A percentile compares a stretch with the other conserved stretches of the same genome.
Evolutionary conservation across 2,888 invertebrate genomes (phyloP).

Genomic region (Xestobium rufovillosum): DNA sequence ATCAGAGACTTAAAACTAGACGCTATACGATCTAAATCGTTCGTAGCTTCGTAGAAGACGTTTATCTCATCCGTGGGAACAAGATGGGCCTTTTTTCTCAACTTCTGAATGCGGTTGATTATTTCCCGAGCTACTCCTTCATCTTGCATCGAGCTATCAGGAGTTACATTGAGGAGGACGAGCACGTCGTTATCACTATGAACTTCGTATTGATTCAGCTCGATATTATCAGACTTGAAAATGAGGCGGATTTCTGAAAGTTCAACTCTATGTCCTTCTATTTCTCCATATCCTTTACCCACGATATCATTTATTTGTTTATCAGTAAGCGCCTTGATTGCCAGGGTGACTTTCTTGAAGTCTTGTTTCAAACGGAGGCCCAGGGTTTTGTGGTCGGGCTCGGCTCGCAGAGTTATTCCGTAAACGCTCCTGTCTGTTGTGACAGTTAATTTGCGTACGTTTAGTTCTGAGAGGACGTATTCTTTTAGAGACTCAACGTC

Average conservation of each 20-base stretch:
- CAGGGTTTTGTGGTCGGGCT: constrained; percentile 88
- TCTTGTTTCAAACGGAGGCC: constrained; percentile 84
- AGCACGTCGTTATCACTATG: constrained; percentile 86
- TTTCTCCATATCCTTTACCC: constrained; percentile 59
- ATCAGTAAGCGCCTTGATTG: constrained; percentile 72
- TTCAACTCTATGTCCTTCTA: constrained; percentile 70
- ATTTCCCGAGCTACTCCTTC: constrained; percentile 95
- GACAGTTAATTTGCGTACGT: constrained; percentile 75
- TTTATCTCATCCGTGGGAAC: constrained; percentile 86
- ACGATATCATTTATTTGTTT: constrained; percentile 70
- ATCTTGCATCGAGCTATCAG: constrained; percentile 83
- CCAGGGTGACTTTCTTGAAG: constrained; percentile 78
- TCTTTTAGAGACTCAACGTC: constrained; percentile 72
- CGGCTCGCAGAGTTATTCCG: constrained; percentile 76
- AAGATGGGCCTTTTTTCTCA: constrained; percentile 89
- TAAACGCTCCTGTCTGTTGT: constrained; percentile 88
- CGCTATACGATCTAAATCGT: constrained; percentile 62
- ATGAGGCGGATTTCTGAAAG: constrained; percentile 76
- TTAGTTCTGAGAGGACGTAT: constrained; percentile 89
- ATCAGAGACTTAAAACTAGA: constrained; percentile 68
- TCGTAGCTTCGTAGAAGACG: constrained; percentile 65
- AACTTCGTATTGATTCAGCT: constrained; percentile 74
- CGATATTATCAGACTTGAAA: constrained; percentile 60
- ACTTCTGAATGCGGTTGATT: constrained; percentile 91
- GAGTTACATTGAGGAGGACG: constrained; percentile 81